These are phyloP conservation scores for Lasioglossum figueresi DNA, from an alignment of 2,888 invertebrate species.

Conservation along the genomic window DNA sequence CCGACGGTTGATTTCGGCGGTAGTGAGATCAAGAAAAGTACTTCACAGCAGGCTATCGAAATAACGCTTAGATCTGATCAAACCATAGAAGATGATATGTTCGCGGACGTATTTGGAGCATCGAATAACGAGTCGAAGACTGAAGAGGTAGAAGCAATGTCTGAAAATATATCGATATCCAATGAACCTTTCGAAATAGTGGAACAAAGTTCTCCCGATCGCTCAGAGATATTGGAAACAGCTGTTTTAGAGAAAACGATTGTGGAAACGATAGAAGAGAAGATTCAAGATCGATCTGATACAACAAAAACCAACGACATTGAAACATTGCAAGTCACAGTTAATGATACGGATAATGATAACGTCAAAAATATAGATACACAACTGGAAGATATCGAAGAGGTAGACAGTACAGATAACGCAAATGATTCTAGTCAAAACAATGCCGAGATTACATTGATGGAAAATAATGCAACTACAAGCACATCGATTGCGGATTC, in stretches of 20 bases:
- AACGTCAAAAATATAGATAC: neutral
- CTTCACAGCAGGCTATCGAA: slow-evolving; percentile 74
- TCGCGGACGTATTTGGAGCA: slow-evolving; percentile 88
- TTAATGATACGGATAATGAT: neutral
- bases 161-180: neutral
- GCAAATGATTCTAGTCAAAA: slow-evolving; percentile 78
- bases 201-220: neutral
- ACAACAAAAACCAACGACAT: neutral
- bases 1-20: slow-evolving; percentile 57
- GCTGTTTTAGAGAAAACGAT: neutral
- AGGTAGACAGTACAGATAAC: neutral
- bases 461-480: neutral
- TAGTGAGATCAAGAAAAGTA: slow-evolving; percentile 22
- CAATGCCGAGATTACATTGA: slow-evolving; percentile 73
- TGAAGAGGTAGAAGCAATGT: neutral
- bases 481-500: neutral
- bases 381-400: neutral
- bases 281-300: slow-evolving; percentile 1
- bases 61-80: slow-evolving; percentile 82
- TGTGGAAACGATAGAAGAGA: neutral
- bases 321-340: neutral
- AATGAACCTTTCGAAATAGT: neutral
- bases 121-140: slow-evolving; percentile 4
- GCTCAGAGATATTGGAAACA: neutral
- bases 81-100: slow-evolving; percentile 87